Conservation (phyloP, 1,140 invertebrate species). For the Drosophila miranda region DNA sequence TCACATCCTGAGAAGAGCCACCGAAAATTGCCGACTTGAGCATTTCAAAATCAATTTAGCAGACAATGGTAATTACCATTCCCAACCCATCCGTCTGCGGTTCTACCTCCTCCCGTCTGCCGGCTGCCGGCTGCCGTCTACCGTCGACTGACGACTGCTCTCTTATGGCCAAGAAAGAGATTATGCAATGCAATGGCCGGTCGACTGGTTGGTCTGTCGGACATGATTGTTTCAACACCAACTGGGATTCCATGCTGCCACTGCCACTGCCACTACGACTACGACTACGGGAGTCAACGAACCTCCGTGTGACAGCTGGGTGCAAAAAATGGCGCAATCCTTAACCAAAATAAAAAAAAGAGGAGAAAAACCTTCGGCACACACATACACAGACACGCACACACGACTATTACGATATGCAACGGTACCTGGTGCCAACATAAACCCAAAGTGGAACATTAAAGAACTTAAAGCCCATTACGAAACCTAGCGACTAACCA, state of each 20-base stretch:
- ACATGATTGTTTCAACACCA: slow-evolving; percentile 77
- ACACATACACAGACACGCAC: slow-evolving; percentile 4
- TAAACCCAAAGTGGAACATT: slow-evolving; percentile 71
- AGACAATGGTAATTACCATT: slow-evolving; percentile 45
- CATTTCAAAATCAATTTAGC: slow-evolving; percentile 72
- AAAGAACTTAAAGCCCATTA: slow-evolving; percentile 53
- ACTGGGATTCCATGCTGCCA: no score
- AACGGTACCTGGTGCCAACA: slow-evolving; percentile 58
- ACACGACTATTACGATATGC: slow-evolving; percentile 21
- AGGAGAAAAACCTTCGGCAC: slow-evolving; percentile 30
- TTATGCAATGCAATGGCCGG: slow-evolving; percentile 70
- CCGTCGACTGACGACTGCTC: background rate
- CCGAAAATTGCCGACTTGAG: slow-evolving; percentile 58
- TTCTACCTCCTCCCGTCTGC: no score
- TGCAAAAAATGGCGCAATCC: slow-evolving; percentile 61
- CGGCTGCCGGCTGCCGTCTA: no score
- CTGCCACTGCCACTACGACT: background rate
- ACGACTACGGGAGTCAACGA: slow-evolving; percentile 56
- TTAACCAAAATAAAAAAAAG: slow-evolving; percentile 21
- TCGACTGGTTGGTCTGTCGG: slow-evolving; percentile 25
- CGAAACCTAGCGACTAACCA: slow-evolving; percentile 40
- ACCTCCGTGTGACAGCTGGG: slow-evolving; percentile 69
- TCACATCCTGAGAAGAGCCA: slow-evolving; percentile 49
- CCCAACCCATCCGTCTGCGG: slow-evolving; percentile 19
- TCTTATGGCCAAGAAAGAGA: slow-evolving; percentile 30